Evolutionary conservation across 2,797 vertebrate species (phyloP), one percentile per base, ranked within the genome.

Genomic region (Discoglossus pictus): DNA sequence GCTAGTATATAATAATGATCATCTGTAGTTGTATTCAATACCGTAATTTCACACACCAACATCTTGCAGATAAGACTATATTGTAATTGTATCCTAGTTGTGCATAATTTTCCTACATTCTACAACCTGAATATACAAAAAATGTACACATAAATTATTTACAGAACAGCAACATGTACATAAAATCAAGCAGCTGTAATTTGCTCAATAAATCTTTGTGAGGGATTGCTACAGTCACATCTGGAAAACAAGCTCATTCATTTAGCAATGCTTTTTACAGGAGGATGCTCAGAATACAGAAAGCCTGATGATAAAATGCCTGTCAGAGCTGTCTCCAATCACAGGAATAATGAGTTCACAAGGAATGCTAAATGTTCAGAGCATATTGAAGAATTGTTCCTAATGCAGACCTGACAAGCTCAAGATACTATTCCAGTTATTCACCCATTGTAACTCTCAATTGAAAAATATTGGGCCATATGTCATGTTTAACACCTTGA

Each of bases 171-270:
- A 51, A 48, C 55, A 53, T 70, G 58, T 58, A 72, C 69, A 72
- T 70, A 70, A 63, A 63, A 70, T 63, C 43, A 65, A 64, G 53
- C 53, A 59, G 68, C 51, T 27, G 27, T 65, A 71, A 71, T 71
- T 71, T 59, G 38, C 46, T 43, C 53, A 44, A 59, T 71, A 71
- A 71, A 71, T 71, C 68, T 71, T 55, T 21, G 50, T 71, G 68
- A 71, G 48, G 27, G 20, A 71, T 64, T 52, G 46, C 36, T 36
- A 20, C 11, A 51, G 68, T 64, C 68, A 65, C 9, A 11, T 27
- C 38, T 36, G 27, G 38, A 64, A 64, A 64, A 52, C 44, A 43
- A 43, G 61, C 61, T 64, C 53, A 36, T 71, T 56, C 23, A 25
- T 56, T 23, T 15, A 51, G 68, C 52, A 58, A 40, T 16, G 54